Evolutionary conservation across 2,888 invertebrate species (phyloP).

Genomic region (Eupithecia dodoneata): DNA sequence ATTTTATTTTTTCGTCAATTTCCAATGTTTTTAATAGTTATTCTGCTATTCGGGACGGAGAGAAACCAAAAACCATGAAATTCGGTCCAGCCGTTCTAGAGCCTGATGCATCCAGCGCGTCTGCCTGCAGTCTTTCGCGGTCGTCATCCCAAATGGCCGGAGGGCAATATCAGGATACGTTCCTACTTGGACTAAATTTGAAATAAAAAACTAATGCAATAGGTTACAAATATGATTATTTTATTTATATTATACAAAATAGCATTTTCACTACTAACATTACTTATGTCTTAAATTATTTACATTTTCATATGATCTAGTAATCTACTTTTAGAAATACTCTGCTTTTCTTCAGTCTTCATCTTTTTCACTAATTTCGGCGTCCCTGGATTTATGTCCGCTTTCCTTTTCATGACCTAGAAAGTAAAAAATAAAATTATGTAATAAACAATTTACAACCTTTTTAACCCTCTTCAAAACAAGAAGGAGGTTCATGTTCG

Average conservation of each 20-base stretch:
- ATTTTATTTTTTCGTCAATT: no score
- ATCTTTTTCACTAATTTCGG: constrained; percentile 79
- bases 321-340: constrained; percentile 63
- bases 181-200: background rate
- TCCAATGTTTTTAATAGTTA: no score
- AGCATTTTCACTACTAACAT: background rate
- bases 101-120: no score
- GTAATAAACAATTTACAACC: background rate
- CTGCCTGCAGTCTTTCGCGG: no score
- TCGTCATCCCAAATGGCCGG: no score
- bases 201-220: background rate
- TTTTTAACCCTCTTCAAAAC: no score
- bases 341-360: constrained; percentile 68
- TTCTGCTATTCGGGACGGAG: no score
- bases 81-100: no score
- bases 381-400: constrained; percentile 67
- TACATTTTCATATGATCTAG: constrained; percentile 65
- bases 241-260: background rate
- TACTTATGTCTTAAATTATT: constrained; percentile 19
- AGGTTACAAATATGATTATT: background rate
- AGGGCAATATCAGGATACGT: background rate
- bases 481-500: background rate
- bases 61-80: no score
- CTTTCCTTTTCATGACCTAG: constrained; percentile 81
- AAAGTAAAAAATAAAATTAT: constrained; percentile 36